phyloP scores from a whole-genome alignment of 2,888 invertebrate genomes.

The Microplitis deprimator region DNA sequence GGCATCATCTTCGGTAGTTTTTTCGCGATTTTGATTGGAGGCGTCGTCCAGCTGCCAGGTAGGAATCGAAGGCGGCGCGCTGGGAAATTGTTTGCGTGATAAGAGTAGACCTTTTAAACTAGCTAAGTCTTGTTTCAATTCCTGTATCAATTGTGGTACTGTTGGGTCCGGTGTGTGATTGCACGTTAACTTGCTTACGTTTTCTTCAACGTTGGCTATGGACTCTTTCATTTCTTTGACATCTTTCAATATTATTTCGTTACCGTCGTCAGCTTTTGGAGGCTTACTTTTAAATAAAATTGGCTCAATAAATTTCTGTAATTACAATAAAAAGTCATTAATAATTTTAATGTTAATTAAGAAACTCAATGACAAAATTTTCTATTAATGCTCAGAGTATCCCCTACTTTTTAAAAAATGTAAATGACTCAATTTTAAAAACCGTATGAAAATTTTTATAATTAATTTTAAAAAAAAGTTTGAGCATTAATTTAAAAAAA shows the following conservation, averaged over 20 bases:
- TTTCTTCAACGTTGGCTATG: constrained; percentile 78
- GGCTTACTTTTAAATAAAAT: constrained; percentile 81
- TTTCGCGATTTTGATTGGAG: constrained; percentile 62
- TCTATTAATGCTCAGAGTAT: too few relatives aligned
- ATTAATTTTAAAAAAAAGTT: too few relatives aligned
- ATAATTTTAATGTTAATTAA: constrained; percentile 11
- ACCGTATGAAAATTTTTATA: too few relatives aligned
- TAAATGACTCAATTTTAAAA: too few relatives aligned
- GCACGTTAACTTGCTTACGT: constrained; percentile 73
- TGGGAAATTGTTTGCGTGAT: constrained; percentile 83
- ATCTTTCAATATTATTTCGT: constrained; percentile 77
- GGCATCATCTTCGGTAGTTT: constrained; percentile 67
- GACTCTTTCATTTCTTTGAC: constrained; percentile 77
- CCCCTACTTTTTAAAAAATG: too few relatives aligned
- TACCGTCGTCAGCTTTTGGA: constrained; percentile 74
- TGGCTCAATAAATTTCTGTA: constrained; percentile 77
- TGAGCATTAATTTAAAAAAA: too few relatives aligned
- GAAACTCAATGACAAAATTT: too few relatives aligned
- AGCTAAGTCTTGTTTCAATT: constrained; percentile 67
- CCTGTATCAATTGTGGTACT: constrained; percentile 66
- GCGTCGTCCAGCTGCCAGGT: constrained; percentile 82
- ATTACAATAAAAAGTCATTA: constrained; percentile 48
- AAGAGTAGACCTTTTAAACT: constrained; percentile 68
- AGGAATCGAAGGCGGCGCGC: constrained; percentile 80
- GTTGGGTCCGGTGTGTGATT: constrained; percentile 61